Percentiles rank a stretch among this genome's conserved stretches.
These are phyloP conservation scores for Hanleya hanleyi DNA, from an alignment of 2,888 invertebrate genomes.

Conservation along the genomic window DNA sequence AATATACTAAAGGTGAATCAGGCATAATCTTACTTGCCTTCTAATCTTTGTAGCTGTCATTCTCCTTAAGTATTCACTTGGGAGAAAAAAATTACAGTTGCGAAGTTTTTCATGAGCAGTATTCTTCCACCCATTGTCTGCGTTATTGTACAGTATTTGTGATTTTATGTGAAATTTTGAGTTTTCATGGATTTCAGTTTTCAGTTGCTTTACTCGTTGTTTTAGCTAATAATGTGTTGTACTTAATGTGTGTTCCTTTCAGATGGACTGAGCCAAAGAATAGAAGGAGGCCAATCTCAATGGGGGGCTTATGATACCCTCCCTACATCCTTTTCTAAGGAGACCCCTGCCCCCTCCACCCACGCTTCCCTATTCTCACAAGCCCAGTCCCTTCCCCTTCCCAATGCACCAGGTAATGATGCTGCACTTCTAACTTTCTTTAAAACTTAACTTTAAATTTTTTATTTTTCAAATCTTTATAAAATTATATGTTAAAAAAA, in stretches of 20 bases:
- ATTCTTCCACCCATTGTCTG: too few species aligned
- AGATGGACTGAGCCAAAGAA: neutral
- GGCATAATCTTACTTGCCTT: too few species aligned
- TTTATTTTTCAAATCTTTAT: too few species aligned
- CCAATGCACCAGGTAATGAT: neutral
- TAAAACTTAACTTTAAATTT: neutral
- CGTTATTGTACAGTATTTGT: too few species aligned
- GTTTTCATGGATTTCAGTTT: too few species aligned
- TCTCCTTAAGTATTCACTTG: too few species aligned
- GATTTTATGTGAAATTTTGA: too few species aligned
- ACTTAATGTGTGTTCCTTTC: neutral
- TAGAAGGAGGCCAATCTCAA: neutral
- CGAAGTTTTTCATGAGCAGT: too few species aligned
- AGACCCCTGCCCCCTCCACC: neutral
- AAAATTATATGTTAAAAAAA: too few species aligned
- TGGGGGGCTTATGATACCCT: constrained; percentile 1
- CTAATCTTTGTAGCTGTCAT: too few species aligned
- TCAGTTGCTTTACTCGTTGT: neutral
- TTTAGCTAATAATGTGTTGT: neutral
- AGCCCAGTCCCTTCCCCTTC: neutral
- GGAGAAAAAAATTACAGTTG: too few species aligned
- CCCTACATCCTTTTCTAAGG: neutral
- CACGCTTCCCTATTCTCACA: neutral
- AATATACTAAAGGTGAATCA: too few species aligned
- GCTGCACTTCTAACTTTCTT: neutral